Base-by-base conservation (phyloP, 2,888 invertebrate species). In the Cosmia trapezina region DNA sequence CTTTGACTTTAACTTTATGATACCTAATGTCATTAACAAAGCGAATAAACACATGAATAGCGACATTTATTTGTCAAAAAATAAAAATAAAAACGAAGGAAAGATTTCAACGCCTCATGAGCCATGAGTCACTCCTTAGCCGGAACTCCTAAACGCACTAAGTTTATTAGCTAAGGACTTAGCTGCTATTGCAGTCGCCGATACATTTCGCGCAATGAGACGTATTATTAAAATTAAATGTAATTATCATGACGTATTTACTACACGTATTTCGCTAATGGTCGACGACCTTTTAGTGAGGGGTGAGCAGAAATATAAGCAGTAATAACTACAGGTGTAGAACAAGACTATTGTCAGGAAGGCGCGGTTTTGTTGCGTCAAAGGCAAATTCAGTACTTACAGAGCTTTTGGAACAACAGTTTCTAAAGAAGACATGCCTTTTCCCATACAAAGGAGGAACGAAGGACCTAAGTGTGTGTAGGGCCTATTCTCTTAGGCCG, bases 111-210 rank as follows among this genome's bases (percentile, higher is more conserved):
- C 49, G 57, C 51, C 51, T 59, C 41, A 14, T 22, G 11, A 41
- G 37, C 17, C n/a, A 51, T 78, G 73, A 78, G 33, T 81, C 80
- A 80, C 62, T 33, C 1, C 0, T 49, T 49, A 76, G 53, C 76
- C 80, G 80, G 80, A 80, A 69, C 81, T 80, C 6, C 28, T 70
- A 57, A 70, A 57, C 28, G 5, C 4, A 7, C 45, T 56, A 33
- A 63, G 43, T 79, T 56, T 65, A 54, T 41, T 59, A 56, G 45
- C 61, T 41, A 41, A 59, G 41, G 68, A 70, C 14, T 47, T 47
- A 53, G 47, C 33, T 53, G 47, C 47, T 53, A 28, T 49, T 45
- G 28, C 78, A 77, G 51, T 19, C 37, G 41, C 22, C 73, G 54
- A 53, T 70, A 74, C 43, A 66, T 69, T 70, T 80, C 49, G 62